Conservation (phyloP, 2,888 invertebrate genomes). For the Acrocyrtus sp. region DNA sequence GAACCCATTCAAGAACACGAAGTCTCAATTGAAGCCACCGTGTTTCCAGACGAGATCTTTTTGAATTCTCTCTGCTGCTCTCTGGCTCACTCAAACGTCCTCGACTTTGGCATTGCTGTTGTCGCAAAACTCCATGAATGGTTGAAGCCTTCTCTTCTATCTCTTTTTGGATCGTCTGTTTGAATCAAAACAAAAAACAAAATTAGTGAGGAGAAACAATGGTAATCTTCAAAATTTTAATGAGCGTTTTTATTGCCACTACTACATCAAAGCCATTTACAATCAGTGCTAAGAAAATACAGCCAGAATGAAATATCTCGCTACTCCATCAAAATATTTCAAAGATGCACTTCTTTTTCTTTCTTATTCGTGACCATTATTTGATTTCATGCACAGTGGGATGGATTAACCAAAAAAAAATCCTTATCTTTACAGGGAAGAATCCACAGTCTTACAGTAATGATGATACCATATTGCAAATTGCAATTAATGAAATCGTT, state of each 20-base stretch:
- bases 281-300: slow-evolving; percentile 2
- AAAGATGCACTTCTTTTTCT: no score
- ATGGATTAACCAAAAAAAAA: no score
- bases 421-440: no score
- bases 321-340: slow-evolving; percentile 17
- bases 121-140: slow-evolving; percentile 60
- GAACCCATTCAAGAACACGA: slow-evolving; percentile 62
- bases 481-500: no score
- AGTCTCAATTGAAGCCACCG: slow-evolving; percentile 62
- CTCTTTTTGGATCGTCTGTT: slow-evolving; percentile 60
- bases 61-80: slow-evolving; percentile 36
- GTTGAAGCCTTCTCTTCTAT: slow-evolving; percentile 60
- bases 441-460: no score
- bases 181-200: slow-evolving; percentile 22
- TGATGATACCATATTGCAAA: no score
- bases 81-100: slow-evolving; percentile 29
- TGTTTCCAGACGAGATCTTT: slow-evolving; percentile 57
- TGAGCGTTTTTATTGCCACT: slow-evolving; percentile 29
- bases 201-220: not conserved
- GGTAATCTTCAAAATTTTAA: slow-evolving; percentile 49
- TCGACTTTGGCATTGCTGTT: slow-evolving; percentile 59
- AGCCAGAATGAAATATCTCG: not conserved
- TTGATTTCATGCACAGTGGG: slow-evolving; percentile 34
- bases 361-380: slow-evolving; percentile 19
- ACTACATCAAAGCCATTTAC: not conserved